Conservation (phyloP, 2,888 invertebrate genomes). For the Acronicta leporina region DNA sequence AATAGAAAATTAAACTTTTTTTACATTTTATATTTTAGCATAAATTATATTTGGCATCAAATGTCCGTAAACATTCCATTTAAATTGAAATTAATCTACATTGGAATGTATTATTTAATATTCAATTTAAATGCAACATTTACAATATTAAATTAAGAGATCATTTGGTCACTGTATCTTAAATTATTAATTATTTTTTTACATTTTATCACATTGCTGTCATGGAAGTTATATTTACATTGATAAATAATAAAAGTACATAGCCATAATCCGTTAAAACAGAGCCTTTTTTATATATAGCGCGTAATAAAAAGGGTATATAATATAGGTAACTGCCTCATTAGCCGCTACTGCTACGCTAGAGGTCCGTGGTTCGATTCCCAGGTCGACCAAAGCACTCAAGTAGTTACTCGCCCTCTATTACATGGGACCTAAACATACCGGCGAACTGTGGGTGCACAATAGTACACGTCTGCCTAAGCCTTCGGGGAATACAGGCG, state of each 20-base stretch:
- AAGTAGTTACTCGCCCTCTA: too few relatives aligned
- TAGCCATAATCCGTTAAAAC: not conserved
- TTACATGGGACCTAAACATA: too few relatives aligned
- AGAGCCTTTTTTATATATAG: slow-evolving; percentile 5
- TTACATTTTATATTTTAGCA: slow-evolving; percentile 7
- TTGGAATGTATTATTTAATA: slow-evolving; percentile 22
- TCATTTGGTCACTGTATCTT: slow-evolving; percentile 26
- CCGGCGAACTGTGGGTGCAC: too few relatives aligned
- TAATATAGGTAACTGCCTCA: too few relatives aligned
- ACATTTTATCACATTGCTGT: slow-evolving; percentile 27
- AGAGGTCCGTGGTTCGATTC: too few relatives aligned
- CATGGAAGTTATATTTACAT: slow-evolving; percentile 23
- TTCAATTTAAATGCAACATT: slow-evolving; percentile 24
- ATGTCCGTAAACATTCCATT: slow-evolving; percentile 27
- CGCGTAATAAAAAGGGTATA: not conserved
- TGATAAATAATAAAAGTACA: not conserved
- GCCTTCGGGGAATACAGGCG: too few relatives aligned
- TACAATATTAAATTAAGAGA: slow-evolving; percentile 36
- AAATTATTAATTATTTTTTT: slow-evolving; percentile 20
- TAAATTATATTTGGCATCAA: slow-evolving; percentile 2
- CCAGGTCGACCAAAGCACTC: too few relatives aligned
- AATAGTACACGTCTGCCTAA: too few relatives aligned
- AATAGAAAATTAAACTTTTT: slow-evolving; percentile 2
- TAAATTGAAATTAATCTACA: slow-evolving; percentile 25
- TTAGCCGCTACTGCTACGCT: too few relatives aligned